Evolutionary conservation across 2,113 vertebrate species (phyloP).

Genomic region (Clarias magur): DNA sequence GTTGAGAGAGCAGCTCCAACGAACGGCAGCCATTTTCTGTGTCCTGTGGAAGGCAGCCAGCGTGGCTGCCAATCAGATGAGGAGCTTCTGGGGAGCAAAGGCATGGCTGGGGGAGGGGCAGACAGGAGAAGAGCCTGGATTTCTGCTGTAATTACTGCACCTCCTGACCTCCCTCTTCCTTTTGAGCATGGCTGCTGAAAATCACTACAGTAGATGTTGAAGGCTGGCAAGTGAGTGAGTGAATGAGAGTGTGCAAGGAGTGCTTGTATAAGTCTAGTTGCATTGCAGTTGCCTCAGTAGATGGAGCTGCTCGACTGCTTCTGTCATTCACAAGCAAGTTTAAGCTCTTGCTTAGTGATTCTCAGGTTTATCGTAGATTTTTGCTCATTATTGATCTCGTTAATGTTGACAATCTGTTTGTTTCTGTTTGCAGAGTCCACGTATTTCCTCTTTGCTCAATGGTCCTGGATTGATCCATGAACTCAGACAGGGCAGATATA

Average conservation of each 20-base stretch:
- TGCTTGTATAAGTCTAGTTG: conserved; percentile 22
- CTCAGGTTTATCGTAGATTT: conserved; percentile 2
- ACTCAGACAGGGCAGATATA: conserved; percentile 8
- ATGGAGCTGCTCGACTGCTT: conserved; percentile 13
- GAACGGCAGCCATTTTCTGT: conserved; percentile 72
- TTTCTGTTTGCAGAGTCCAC: conserved; percentile 26
- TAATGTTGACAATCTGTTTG: conserved; percentile 31
- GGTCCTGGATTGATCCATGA: conserved; percentile 30
- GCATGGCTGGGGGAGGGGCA: conserved; percentile 50
- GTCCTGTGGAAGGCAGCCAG: conserved; percentile 69
- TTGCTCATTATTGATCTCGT: conserved; percentile 18
- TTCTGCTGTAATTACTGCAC: conserved; percentile 57
- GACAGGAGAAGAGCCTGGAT: conserved; percentile 42
- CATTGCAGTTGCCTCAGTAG: conserved; percentile 22
- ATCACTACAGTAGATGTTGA: conserved; percentile 43
- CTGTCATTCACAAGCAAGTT: conserved; percentile 26
- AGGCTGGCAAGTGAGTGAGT: conserved; percentile 49
- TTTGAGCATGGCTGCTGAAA: conserved; percentile 49
- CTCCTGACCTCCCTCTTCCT: conserved; percentile 44
- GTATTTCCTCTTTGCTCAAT: conserved; percentile 15
- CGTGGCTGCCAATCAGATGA: conserved; percentile 74
- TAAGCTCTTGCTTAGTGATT: conserved; percentile 14
- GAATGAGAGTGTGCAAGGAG: conserved; percentile 38
- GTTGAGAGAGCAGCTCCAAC: conserved; percentile 73
- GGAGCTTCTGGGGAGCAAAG: conserved; percentile 41